These are phyloP conservation scores for Dissostichus mawsoni DNA, from an alignment of 2,113 vertebrate species.

Conservation along the genomic window DNA sequence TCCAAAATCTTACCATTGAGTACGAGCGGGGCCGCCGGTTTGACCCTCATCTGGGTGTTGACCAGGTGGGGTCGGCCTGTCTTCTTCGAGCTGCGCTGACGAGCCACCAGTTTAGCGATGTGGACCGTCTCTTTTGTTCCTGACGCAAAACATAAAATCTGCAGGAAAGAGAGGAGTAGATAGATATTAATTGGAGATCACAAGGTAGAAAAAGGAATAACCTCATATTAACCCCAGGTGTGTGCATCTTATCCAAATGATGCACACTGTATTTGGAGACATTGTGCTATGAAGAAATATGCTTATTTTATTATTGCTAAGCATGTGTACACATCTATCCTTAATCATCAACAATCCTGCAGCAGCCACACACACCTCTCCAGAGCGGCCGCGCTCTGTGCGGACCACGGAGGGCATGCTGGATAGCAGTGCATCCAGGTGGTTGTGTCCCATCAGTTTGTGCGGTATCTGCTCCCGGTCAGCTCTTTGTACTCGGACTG, in stretches of 20 bases:
- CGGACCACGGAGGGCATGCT: constrained; percentile 89
- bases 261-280: neutral
- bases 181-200: constrained; percentile 6
- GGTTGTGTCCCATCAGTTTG: constrained; percentile 89
- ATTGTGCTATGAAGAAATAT: neutral
- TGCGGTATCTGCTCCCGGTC: constrained; percentile 93
- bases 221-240: neutral
- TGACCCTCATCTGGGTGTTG: constrained; percentile 95
- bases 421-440: constrained; percentile 87
- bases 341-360: neutral
- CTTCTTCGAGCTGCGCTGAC: constrained; percentile 92
- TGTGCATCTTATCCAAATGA: neutral
- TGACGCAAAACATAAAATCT: constrained; percentile 88
- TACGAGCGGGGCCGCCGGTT: constrained; percentile 85
- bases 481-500: constrained; percentile 91
- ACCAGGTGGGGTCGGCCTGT: constrained; percentile 87
- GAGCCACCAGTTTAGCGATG: constrained; percentile 90
- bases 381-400: constrained; percentile 85
- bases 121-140: constrained; percentile 84
- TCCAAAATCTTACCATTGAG: constrained; percentile 86
- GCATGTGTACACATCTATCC: neutral
- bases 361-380: constrained; percentile 85
- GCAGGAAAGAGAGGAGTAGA: neutral
- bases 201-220: neutral
- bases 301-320: neutral